These are phyloP conservation scores for Choloepus hoffmanni DNA, from an alignment of 2,113 vertebrate genomes.

Conservation along the genomic window DNA sequence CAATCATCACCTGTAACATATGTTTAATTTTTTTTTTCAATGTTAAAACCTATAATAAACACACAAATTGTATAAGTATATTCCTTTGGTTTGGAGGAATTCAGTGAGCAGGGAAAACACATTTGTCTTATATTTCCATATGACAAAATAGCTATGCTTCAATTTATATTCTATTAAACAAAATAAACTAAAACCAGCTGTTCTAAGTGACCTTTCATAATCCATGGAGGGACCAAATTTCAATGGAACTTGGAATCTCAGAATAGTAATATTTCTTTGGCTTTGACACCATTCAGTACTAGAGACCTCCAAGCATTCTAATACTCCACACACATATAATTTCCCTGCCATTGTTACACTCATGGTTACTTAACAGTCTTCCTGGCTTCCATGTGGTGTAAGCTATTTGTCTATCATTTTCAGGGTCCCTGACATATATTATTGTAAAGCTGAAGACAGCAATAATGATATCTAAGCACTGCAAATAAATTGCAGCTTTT, in stretches of 20 bases:
- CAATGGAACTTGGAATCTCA: not conserved
- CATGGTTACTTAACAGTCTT: not conserved
- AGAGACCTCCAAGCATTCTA: not conserved
- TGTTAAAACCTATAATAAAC: not conserved
- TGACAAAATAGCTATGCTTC: conserved; percentile 29
- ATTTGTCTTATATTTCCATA: conserved; percentile 52
- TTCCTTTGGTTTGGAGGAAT: conserved; percentile 31
- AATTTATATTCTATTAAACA: conserved; percentile 34
- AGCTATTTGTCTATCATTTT: not conserved
- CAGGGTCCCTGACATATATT: not conserved
- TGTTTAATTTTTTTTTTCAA: not conserved
- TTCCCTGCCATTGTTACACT: not conserved
- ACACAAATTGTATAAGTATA: not conserved
- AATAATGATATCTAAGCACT: not conserved
- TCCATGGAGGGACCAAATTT: not conserved
- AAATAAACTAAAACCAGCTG: conserved; percentile 30
- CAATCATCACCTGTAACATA: not conserved
- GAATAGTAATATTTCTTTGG: conserved; percentile 23
- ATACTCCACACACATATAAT: not conserved
- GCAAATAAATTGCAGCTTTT: not conserved
- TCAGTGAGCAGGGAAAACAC: conserved; percentile 24
- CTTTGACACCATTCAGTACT: not conserved
- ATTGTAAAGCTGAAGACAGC: not conserved
- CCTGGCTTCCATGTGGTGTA: not conserved
- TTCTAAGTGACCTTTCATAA: not conserved